phyloP scores from a whole-genome alignment of 2,888 invertebrate genomes.

The Sinohyriopsis cumingii region DNA sequence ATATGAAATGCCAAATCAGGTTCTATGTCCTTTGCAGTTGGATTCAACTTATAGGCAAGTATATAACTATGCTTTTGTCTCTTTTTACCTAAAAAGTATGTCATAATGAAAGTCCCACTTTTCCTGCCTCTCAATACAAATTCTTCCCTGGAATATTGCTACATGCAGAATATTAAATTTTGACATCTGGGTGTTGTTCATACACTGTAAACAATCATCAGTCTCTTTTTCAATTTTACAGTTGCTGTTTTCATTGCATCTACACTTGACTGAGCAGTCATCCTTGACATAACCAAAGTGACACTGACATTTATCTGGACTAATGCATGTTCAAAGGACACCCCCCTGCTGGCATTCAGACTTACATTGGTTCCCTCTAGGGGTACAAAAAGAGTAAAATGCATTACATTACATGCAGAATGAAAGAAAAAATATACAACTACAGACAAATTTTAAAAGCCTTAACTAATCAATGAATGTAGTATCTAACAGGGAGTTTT shows the following conservation, averaged over 20 bases:
- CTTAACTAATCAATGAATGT: too few species aligned
- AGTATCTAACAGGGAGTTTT: too few species aligned
- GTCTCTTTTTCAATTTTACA: slow-evolving; percentile 86
- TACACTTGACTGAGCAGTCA: slow-evolving; percentile 94
- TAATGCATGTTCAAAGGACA: slow-evolving; percentile 68
- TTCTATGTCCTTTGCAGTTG: too few species aligned
- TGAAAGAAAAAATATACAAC: background rate
- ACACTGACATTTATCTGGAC: slow-evolving; percentile 79
- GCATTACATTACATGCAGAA: background rate
- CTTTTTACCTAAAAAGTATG: background rate
- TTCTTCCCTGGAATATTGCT: background rate
- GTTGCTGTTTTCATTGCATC: slow-evolving; percentile 94
- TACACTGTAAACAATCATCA: slow-evolving; percentile 86
- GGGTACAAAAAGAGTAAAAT: too few species aligned
- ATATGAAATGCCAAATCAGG: too few species aligned
- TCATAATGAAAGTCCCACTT: too few species aligned
- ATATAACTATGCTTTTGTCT: background rate
- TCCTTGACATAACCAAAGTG: slow-evolving; percentile 96
- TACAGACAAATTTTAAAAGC: too few species aligned
- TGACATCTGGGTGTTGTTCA: slow-evolving; percentile 86
- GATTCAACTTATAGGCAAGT: too few species aligned
- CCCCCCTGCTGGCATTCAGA: slow-evolving; percentile 72
- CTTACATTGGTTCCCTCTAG: slow-evolving; percentile 50
- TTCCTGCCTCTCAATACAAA: background rate
- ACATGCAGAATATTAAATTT: slow-evolving; percentile 23